Evolutionary conservation across 1,140 invertebrate species (phyloP).

Genomic region (Drosophila albomicans): DNA sequence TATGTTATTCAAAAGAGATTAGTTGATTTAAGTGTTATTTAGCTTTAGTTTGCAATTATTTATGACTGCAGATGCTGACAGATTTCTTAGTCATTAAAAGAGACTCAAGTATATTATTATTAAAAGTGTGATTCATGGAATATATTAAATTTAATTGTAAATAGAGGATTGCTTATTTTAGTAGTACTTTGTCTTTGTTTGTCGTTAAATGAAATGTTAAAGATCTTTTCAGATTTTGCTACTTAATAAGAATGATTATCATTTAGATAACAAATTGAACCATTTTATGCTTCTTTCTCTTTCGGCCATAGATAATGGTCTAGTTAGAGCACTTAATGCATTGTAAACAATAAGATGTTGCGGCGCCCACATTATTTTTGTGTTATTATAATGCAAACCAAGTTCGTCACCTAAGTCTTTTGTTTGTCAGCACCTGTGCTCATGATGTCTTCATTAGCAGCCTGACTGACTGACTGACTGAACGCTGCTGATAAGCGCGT

Average conservation of each 20-base stretch:
- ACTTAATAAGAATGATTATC: background rate
- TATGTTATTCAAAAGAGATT: background rate
- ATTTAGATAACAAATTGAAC: background rate
- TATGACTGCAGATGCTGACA: background rate
- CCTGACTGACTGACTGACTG: background rate
- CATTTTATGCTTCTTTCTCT: background rate
- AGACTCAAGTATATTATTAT: background rate
- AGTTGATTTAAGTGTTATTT: background rate
- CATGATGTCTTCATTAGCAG: slow-evolving; percentile 73
- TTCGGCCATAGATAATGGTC: background rate
- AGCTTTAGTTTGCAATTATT: background rate
- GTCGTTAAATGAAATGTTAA: too few relatives aligned
- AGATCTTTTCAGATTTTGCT: too few relatives aligned
- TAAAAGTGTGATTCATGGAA: too few relatives aligned
- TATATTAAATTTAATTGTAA: too few relatives aligned
- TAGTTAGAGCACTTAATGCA: slow-evolving; percentile 11
- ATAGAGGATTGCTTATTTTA: too few relatives aligned
- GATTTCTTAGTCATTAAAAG: background rate
- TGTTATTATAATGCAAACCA: slow-evolving; percentile 33
- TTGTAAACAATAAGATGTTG: slow-evolving; percentile 6
- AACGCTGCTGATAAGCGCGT: slow-evolving; percentile 46
- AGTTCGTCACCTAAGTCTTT: slow-evolving; percentile 79
- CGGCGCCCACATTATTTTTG: slow-evolving; percentile 28
- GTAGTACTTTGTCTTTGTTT: too few relatives aligned
- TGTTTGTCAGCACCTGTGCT: slow-evolving; percentile 62